phyloP scores from a whole-genome alignment of 2,113 vertebrate genomes.

The Nicator chloris region DNA sequence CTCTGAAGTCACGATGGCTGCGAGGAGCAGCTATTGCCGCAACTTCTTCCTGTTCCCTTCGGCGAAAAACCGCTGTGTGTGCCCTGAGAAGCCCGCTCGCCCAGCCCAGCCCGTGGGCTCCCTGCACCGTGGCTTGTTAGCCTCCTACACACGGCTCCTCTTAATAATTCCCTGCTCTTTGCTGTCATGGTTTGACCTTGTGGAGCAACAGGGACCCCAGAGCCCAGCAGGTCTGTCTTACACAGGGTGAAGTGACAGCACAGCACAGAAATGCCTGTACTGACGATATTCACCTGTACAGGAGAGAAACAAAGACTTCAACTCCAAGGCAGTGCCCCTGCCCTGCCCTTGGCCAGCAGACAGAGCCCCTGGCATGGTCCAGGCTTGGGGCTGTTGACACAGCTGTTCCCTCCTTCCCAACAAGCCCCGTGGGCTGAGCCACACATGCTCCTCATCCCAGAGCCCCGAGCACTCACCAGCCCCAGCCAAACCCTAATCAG shows the following conservation, averaged over 20 bases:
- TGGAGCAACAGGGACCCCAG: not conserved
- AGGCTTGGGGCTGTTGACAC: not conserved
- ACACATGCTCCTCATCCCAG: not conserved
- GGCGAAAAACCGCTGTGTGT: not conserved
- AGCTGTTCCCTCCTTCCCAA: not conserved
- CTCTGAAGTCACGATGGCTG: not conserved
- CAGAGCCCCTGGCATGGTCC: not conserved
- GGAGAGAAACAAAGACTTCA: not conserved
- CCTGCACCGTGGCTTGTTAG: rapidly evolving
- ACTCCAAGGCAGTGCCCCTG: not conserved
- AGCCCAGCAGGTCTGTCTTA: not conserved
- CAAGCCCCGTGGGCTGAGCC: not conserved
- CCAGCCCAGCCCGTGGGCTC: rapidly evolving
- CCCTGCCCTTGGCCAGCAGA: not conserved
- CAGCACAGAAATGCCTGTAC: not conserved
- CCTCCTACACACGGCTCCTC: not conserved
- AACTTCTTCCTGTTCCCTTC: conserved; percentile 41
- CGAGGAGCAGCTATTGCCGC: not conserved
- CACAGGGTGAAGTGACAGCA: rapidly evolving
- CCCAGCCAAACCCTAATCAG: conserved; percentile 9
- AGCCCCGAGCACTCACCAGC: not conserved
- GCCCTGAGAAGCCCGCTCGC: not conserved
- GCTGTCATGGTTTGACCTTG: not conserved
- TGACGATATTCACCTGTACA: rapidly evolving
- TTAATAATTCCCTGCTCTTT: rapidly evolving